A percentile compares a stretch with the other conserved stretches of the same genome.
These are phyloP conservation scores for Lepidurus arcticus DNA, from an alignment of 1,140 invertebrate species.

Conservation along the genomic window DNA sequence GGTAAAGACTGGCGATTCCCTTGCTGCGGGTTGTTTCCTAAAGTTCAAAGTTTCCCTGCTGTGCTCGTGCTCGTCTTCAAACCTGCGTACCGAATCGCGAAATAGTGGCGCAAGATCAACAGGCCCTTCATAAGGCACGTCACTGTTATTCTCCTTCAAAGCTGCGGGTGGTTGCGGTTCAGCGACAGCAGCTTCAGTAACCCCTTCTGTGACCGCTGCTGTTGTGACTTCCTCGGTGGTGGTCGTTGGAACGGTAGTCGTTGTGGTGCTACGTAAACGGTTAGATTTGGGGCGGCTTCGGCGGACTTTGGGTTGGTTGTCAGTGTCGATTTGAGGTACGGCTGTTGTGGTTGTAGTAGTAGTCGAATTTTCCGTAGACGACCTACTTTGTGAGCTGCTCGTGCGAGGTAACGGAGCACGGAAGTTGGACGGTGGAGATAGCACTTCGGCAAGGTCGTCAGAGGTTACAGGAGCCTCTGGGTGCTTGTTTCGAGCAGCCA, in stretches of 20 bases:
- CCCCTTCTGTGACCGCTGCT: background rate
- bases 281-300: background rate
- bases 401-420: background rate
- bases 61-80: background rate
- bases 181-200: background rate
- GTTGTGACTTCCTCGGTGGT: background rate
- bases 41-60: constrained; percentile 2
- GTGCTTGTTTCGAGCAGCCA: background rate
- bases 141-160: background rate
- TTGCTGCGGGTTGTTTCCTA: background rate
- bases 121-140: background rate
- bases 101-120: background rate
- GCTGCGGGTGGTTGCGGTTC: background rate
- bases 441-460: background rate
- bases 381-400: background rate
- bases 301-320: background rate
- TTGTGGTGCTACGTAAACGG: constrained; percentile 19
- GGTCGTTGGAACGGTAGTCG: background rate
- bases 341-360: background rate
- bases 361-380: background rate
- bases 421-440: background rate
- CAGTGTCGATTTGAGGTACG: background rate
- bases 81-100: background rate
- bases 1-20: background rate
- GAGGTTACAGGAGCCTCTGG: background rate